These are phyloP conservation scores for Gorsachius goisagi DNA, from an alignment of 2,113 vertebrate genomes.

Conservation along the genomic window DNA sequence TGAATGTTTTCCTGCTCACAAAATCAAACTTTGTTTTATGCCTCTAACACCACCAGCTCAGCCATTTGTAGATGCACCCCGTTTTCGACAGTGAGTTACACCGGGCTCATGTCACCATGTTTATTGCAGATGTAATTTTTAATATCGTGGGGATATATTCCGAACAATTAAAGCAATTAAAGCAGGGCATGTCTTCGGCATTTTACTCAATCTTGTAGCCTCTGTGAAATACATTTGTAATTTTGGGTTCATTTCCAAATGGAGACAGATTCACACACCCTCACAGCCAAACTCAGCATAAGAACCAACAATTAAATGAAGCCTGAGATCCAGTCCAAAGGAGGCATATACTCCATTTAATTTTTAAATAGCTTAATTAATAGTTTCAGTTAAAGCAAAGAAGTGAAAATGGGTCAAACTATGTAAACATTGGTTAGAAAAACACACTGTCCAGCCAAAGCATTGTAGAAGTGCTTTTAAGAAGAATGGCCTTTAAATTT, in stretches of 20 bases:
- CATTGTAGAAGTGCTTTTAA: constrained; percentile 21
- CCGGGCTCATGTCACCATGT: neutral
- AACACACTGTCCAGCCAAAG: constrained; percentile 56
- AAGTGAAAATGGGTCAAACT: constrained; percentile 64
- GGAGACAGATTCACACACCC: constrained; percentile 55
- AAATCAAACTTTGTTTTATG: neutral
- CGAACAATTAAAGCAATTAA: constrained; percentile 52
- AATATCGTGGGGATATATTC: neutral
- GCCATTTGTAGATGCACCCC: neutral
- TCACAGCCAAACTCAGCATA: constrained; percentile 9
- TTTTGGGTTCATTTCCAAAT: constrained; percentile 41
- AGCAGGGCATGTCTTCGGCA: neutral
- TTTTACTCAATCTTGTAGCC: neutral
- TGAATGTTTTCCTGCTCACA: neutral
- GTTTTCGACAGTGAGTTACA: neutral
- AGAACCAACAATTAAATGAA: constrained; percentile 62
- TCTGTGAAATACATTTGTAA: constrained; percentile 42
- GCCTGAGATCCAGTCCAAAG: constrained; percentile 44
- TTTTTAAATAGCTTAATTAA: constrained; percentile 67
- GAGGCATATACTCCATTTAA: constrained; percentile 45
- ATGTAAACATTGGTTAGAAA: constrained; percentile 60
- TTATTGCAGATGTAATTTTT: constrained; percentile 6
- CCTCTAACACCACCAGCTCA: neutral
- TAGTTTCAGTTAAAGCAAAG: constrained; percentile 47
- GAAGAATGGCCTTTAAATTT: constrained; percentile 21